Base-by-base conservation (phyloP, 2,888 invertebrate genomes). In the Rhingia rostrata region DNA sequence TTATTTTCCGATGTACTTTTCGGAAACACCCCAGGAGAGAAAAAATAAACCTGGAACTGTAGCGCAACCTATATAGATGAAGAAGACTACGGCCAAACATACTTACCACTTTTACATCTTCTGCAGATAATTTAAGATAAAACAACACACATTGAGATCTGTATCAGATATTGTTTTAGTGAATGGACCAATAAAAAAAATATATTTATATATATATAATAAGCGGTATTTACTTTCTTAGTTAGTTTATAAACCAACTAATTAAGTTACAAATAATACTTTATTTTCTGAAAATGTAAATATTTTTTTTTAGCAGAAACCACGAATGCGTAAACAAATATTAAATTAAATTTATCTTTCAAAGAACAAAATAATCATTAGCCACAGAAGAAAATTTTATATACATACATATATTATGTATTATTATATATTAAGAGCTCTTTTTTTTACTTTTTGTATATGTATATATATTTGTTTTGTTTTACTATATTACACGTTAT, bases 241-340 rank as follows among this genome's bases (percentile, higher is more conserved):
- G 77, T 45, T 67, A 67, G 67, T 67, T 54, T 14, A 74, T 53
- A 43, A 70, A 75, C 58, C 30, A 81, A 60, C 54, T 22, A 70
- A n/a, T 47, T 72, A 72, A 77, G 72, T 83, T 83, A 70, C 78
- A 83, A 83, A 83, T 83, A 78, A 78, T 83, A 83, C 83, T 83
- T 83, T 83, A 78, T 78, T 60, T 83, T 73, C 61, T 63, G 78
- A 78, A 83, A 77, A 78, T 78, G 67, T 83, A 78, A 78, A 84
- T 84, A 84, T 77, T 75, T 45, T 81, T 51, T 58, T 74, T 58
- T 69, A 74, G 84, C 84, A 80, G 80, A 84, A 84, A 80, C 84
- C 74, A 80, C 80, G 80, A 84, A 80, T 80, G 84, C 84, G 80
- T 79, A 60, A 80, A 79, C 74, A 64, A 79, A 67, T 83, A 56